Evolutionary conservation across 2,888 invertebrate species (phyloP).

Genomic region (Sisyra terminalis): DNA sequence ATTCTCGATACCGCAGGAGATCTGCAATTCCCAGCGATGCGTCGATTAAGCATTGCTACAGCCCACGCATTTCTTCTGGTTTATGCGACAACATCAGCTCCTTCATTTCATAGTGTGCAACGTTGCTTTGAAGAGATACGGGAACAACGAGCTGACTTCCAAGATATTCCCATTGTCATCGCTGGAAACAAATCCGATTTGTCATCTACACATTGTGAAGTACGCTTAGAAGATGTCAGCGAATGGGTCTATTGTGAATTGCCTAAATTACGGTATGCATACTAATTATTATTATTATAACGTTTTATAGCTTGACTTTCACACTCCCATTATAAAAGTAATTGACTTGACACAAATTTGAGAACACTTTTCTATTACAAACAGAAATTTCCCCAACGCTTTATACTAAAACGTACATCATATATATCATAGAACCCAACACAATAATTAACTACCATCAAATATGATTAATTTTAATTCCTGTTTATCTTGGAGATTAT

Average conservation of each 20-base stretch:
- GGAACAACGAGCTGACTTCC: slow-evolving; percentile 56
- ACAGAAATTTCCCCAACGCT: too few species aligned
- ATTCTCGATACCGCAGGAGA: slow-evolving; percentile 73
- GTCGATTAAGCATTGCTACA: slow-evolving; percentile 68
- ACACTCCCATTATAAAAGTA: too few species aligned
- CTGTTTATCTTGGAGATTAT: too few species aligned
- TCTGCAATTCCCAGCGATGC: slow-evolving; percentile 82
- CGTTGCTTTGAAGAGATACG: slow-evolving; percentile 67
- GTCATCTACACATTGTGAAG: slow-evolving; percentile 49
- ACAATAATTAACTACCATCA: too few species aligned
- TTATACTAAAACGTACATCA: too few species aligned
- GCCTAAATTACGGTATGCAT: slow-evolving; percentile 44
- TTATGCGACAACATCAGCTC: slow-evolving; percentile 59
- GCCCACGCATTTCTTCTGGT: slow-evolving; percentile 80
- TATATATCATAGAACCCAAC: too few species aligned
- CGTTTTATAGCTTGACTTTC: too few species aligned
- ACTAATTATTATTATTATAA: background rate
- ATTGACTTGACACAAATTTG: too few species aligned
- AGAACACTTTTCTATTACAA: too few species aligned
- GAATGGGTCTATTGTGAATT: slow-evolving; percentile 68
- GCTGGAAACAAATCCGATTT: slow-evolving; percentile 76
- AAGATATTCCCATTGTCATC: slow-evolving; percentile 72
- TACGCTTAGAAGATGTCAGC: slow-evolving; percentile 59
- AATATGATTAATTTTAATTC: too few species aligned
- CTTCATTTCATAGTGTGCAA: slow-evolving; percentile 56